phyloP scores from a whole-genome alignment of 1,140 invertebrate genomes.

The Centruroides vittatus region DNA sequence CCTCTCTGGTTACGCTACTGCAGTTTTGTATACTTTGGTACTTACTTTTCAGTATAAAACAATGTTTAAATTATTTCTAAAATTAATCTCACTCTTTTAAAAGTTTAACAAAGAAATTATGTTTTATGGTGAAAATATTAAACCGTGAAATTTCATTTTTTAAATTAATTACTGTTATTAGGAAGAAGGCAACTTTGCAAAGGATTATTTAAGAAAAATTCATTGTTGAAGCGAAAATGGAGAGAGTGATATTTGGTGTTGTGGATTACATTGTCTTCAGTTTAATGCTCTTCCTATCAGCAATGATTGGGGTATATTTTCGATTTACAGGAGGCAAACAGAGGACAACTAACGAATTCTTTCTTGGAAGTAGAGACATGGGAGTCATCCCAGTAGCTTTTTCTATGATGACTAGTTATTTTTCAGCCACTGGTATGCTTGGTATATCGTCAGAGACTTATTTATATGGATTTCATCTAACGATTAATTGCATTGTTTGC shows the following conservation, averaged over 20 bases:
- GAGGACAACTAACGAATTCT: constrained; percentile 51
- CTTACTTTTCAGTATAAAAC: too few species aligned
- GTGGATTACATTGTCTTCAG: constrained; percentile 49
- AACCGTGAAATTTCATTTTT: too few species aligned
- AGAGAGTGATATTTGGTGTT: not conserved
- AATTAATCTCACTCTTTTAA: too few species aligned
- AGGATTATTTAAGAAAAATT: too few species aligned
- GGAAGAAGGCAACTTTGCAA: too few species aligned
- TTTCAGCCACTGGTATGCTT: constrained; percentile 34
- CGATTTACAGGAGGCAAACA: constrained; percentile 9
- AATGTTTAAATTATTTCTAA: too few species aligned
- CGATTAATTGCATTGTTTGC: constrained; percentile 17
- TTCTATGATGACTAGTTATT: constrained; percentile 53
- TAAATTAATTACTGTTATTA: too few species aligned
- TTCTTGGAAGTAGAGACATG: constrained; percentile 72
- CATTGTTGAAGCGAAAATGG: not conserved
- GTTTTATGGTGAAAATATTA: too few species aligned
- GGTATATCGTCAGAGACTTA: constrained; percentile 28
- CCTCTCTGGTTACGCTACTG: too few species aligned
- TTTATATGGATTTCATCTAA: constrained; percentile 19
- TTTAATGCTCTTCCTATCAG: constrained; percentile 50
- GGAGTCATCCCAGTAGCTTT: constrained; percentile 58
- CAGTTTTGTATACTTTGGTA: too few species aligned
- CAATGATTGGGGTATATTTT: constrained; percentile 41
- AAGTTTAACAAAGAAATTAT: too few species aligned